A percentile compares a stretch with the other conserved stretches of the same genome.
phyloP scores from a whole-genome alignment of 2,797 vertebrate species.

The Furcifer pardalis region DNA sequence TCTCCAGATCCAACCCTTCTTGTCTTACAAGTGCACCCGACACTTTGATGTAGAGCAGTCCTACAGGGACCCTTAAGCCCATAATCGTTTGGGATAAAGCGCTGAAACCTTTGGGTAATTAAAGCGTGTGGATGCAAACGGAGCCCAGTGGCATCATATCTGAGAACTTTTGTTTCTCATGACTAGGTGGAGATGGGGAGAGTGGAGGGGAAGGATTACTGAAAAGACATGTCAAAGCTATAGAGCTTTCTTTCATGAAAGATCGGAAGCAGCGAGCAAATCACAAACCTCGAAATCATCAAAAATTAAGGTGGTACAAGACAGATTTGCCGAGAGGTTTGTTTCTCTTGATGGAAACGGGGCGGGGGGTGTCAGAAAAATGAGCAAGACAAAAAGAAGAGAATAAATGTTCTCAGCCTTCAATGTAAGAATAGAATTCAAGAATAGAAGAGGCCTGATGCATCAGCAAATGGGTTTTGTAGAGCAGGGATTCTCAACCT shows the following conservation, averaged over 20 bases:
- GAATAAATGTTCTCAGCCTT: too few species aligned
- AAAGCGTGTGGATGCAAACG: neutral
- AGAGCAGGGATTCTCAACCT: too few species aligned
- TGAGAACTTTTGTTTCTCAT: neutral
- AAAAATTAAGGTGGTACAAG: neutral
- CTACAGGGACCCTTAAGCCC: neutral
- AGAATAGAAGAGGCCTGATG: too few species aligned
- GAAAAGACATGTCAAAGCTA: too few species aligned
- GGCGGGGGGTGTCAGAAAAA: neutral
- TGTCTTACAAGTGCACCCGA: neutral
- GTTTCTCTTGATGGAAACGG: neutral
- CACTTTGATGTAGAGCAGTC: neutral
- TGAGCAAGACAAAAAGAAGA: neutral
- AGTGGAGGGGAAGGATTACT: too few species aligned
- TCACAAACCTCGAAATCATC: neutral
- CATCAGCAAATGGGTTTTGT: too few species aligned
- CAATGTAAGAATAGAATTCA: too few species aligned
- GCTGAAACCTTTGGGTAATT: neutral
- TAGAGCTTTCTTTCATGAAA: too few species aligned
- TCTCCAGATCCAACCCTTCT: neutral
- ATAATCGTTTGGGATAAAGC: neutral
- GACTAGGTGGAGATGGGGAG: too few species aligned
- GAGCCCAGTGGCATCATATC: neutral
- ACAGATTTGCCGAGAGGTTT: neutral
- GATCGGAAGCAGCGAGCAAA: neutral